Evolutionary conservation across 2,113 vertebrate genomes (phyloP).

Genomic region (Pelecanoides urinatrix): DNA sequence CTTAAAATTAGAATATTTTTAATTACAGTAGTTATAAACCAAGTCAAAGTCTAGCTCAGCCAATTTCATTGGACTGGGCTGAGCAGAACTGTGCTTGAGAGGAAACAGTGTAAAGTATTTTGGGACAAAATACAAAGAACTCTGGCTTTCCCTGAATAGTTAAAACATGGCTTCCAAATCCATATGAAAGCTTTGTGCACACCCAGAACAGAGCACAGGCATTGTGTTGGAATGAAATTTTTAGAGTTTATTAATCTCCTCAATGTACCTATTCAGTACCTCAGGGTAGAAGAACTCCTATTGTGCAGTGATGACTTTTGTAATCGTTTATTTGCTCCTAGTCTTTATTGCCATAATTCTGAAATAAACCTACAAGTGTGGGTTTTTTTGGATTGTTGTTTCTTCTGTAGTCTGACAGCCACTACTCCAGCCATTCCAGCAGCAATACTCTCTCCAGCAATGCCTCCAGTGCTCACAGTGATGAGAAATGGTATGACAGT

Average conservation of each 20-base stretch:
- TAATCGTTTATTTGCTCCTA: neutral
- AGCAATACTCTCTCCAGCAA: conserved; percentile 96
- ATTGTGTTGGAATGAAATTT: neutral
- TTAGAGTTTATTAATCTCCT: neutral
- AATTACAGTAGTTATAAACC: neutral
- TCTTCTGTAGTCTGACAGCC: conserved; percentile 82
- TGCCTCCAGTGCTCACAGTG: conserved; percentile 91
- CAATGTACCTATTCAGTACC: neutral
- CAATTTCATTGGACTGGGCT: neutral
- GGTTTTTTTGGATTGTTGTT: neutral
- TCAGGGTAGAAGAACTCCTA: neutral
- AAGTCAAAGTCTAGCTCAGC: neutral
- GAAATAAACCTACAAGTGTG: neutral
- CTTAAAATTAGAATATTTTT: neutral
- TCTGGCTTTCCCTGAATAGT: neutral
- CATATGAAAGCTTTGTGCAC: neutral
- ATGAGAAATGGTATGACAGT: conserved; percentile 94
- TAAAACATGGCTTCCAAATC: neutral
- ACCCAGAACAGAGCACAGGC: neutral
- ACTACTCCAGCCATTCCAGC: conserved; percentile 96
- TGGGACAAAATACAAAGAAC: neutral
- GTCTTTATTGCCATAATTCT: neutral
- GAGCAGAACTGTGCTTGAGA: neutral
- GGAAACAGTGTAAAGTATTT: neutral
- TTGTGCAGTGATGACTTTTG: neutral